Evolutionary conservation across 2,888 invertebrate genomes (phyloP).

Genomic region (Agrilus mali): DNA sequence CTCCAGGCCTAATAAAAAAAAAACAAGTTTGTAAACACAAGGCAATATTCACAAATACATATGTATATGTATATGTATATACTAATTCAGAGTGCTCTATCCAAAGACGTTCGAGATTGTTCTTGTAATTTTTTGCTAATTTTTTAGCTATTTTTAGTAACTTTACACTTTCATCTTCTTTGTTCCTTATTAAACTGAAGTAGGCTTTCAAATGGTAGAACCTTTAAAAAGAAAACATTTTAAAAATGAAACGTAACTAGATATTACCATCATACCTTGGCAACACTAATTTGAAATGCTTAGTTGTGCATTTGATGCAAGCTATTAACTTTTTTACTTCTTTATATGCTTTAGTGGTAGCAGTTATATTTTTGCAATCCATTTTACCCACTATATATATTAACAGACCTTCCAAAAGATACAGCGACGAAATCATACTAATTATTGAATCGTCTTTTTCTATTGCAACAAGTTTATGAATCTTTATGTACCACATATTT

Average conservation of each 20-base stretch:
- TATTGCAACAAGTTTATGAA: conserved; percentile 24
- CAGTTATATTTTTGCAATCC: conserved; percentile 22
- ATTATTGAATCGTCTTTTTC: conserved; percentile 25
- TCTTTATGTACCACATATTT: conserved; percentile 40
- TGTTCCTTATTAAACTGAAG: conserved; percentile 36
- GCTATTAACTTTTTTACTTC: conserved; percentile 25
- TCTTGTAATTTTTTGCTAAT: conserved; percentile 29
- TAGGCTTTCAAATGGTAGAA: conserved; percentile 41
- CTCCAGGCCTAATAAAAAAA: conserved; percentile 41
- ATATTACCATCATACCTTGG: conserved; percentile 29
- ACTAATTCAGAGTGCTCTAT: conserved; percentile 41
- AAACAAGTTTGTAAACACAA: neutral
- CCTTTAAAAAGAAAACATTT: conserved; percentile 28
- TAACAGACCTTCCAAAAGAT: conserved; percentile 43
- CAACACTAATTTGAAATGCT: conserved; percentile 21
- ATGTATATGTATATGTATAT: conserved; percentile 13
- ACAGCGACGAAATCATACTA: conserved; percentile 36
- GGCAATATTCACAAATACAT: neutral
- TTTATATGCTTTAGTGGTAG: conserved; percentile 18
- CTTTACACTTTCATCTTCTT: conserved; percentile 29
- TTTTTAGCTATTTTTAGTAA: conserved; percentile 33
- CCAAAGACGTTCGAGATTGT: conserved; percentile 37
- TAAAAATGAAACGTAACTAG: neutral
- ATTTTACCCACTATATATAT: conserved; percentile 36
- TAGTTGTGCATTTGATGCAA: conserved; percentile 19